Percentiles rank a stretch among this genome's conserved stretches.
Conservation (phyloP, 30 jellyfish, hydroid and myxozoan genomes). For the Clytia hemisphaerica region DNA sequence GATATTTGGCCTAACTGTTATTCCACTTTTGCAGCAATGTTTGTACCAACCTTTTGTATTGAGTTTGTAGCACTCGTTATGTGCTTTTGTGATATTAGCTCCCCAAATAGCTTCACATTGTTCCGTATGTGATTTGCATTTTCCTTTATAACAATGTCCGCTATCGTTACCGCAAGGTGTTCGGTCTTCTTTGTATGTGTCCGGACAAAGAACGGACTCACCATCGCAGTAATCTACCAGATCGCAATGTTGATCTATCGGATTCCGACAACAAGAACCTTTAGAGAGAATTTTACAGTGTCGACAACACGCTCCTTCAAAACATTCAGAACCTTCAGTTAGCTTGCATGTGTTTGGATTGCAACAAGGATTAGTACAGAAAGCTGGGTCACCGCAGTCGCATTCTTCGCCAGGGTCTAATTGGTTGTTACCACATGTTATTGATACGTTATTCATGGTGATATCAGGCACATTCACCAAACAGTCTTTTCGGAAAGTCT, state of each 20-base stretch:
- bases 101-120: slow-evolving; percentile 10
- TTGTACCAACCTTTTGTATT: too few relatives aligned
- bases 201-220: not conserved
- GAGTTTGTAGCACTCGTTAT: not conserved
- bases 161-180: not conserved
- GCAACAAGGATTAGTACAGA: slow-evolving; percentile 6
- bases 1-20: too few relatives aligned
- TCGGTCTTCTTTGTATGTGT: not conserved
- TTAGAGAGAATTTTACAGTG: not conserved
- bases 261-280: not conserved
- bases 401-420: slow-evolving; percentile 6
- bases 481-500: not conserved
- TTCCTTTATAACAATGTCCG: not conserved
- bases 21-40: too few relatives aligned
- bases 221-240: slow-evolving; percentile 15
- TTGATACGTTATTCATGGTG: not conserved
- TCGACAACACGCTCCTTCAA: not conserved
- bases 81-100: not conserved
- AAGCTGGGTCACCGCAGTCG: slow-evolving; percentile 3
- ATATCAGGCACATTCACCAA: not conserved
- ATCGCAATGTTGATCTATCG: not conserved
- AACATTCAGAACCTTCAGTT: not conserved
- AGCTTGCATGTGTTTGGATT: not conserved
- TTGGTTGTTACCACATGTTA: not conserved
- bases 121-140: not conserved